A percentile compares a stretch with the other conserved stretches of the same genome.
These are phyloP conservation scores for Trematocara unimaculatum DNA, from an alignment of 2,113 vertebrate genomes.

Conservation along the genomic window DNA sequence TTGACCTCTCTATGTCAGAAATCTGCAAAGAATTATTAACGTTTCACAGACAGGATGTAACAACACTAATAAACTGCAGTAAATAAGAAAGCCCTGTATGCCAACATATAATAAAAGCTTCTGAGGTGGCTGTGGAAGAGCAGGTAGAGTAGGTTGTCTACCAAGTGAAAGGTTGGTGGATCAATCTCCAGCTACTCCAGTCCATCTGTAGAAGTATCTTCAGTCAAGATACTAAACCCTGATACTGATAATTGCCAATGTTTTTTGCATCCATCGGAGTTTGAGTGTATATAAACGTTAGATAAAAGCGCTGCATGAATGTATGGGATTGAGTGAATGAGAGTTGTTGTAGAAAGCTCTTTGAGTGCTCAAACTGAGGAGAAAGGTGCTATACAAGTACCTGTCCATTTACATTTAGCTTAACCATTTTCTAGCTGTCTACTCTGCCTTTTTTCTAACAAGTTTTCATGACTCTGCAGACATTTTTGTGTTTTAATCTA, in stretches of 20 bases:
- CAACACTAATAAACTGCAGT: background rate
- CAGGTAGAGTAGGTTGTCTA: background rate
- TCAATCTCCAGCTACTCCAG: background rate
- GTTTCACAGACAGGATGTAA: background rate
- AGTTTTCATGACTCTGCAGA: background rate
- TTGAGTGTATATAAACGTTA: background rate
- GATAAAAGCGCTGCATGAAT: background rate
- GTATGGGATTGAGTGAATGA: background rate
- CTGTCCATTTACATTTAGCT: background rate
- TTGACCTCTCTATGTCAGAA: background rate
- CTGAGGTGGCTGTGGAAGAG: background rate
- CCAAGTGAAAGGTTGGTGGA: background rate
- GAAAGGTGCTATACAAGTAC: background rate
- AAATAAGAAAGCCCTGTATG: background rate
- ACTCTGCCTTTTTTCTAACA: background rate
- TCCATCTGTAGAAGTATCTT: background rate
- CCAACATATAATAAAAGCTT: background rate
- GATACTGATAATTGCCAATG: background rate
- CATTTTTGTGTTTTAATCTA: background rate
- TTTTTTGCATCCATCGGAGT: background rate
- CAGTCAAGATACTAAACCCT: background rate
- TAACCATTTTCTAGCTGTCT: background rate
- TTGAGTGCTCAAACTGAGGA: background rate
- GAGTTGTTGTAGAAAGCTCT: background rate
- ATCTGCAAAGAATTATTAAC: background rate